phyloP scores from a whole-genome alignment of 2,113 vertebrate genomes.

The Butastur rufipennis region DNA sequence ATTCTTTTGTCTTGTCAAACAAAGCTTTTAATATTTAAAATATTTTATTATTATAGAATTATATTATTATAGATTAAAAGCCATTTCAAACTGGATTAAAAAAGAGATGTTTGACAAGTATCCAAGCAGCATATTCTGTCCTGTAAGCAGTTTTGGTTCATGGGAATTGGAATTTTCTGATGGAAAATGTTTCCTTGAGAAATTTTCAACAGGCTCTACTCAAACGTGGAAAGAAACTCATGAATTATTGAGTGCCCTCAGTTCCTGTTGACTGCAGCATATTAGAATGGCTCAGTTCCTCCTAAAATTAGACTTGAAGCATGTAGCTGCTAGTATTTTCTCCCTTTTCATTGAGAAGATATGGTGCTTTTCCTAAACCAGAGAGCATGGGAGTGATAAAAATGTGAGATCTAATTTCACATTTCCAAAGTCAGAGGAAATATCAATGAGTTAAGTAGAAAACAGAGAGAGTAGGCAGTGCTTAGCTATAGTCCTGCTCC shows the following conservation, averaged over 20 bases:
- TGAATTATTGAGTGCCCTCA: constrained; percentile 1
- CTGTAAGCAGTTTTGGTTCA: neutral
- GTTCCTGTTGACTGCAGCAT: constrained; percentile 42
- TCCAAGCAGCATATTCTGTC: neutral
- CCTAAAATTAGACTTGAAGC: constrained; percentile 24
- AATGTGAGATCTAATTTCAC: neutral
- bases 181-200: neutral
- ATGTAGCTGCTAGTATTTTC: neutral
- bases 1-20: neutral
- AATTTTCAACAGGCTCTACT: constrained; percentile 15
- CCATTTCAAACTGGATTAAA: neutral
- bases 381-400: neutral
- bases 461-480: neutral
- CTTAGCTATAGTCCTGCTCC: neutral
- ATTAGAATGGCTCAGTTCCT: constrained; percentile 22
- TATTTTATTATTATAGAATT: neutral
- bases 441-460: neutral
- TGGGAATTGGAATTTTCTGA: neutral
- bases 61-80: neutral
- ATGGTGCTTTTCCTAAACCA: neutral
- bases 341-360: neutral
- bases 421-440: neutral
- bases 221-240: neutral
- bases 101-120: neutral
- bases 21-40: neutral